phyloP scores from a whole-genome alignment of 2,888 invertebrate genomes.

The Ormyrus labotus region DNA sequence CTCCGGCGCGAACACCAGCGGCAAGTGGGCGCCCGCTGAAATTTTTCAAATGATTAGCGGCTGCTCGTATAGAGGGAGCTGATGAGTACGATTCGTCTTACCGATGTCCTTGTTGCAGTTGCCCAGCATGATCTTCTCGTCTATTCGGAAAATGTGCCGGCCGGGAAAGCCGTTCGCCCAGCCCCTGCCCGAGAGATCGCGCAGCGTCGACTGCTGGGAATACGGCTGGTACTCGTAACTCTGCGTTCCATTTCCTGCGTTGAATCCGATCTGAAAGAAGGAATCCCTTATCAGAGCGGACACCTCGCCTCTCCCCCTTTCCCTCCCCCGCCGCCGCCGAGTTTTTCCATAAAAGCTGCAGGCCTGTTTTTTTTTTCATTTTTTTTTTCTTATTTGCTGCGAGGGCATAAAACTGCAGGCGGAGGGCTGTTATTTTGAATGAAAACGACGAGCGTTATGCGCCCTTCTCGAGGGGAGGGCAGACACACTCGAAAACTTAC shows the following conservation, averaged over 20 bases:
- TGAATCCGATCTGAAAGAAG: constrained; percentile 89
- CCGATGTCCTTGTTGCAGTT: constrained; percentile 94
- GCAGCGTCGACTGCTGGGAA: constrained; percentile 89
- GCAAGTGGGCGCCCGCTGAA: constrained; percentile 87
- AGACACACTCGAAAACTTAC: too few species aligned
- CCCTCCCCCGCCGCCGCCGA: not conserved
- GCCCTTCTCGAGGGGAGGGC: too few species aligned
- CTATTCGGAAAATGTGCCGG: constrained; percentile 95
- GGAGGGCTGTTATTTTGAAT: constrained; percentile 7
- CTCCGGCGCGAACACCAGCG: constrained; percentile 93
- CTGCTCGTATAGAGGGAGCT: too few species aligned
- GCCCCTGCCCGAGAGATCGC: constrained; percentile 89
- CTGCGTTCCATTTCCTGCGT: constrained; percentile 95
- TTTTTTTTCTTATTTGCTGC: constrained; percentile 6
- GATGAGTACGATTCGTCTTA: constrained; percentile 68
- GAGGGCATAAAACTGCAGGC: constrained; percentile 1
- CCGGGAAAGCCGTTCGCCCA: constrained; percentile 93
- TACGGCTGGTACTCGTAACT: constrained; percentile 93
- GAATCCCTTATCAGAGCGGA: not conserved
- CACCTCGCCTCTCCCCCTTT: not conserved
- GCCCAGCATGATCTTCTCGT: constrained; percentile 94
- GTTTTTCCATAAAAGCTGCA: constrained; percentile 6
- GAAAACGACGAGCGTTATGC: too few species aligned
- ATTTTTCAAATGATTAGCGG: not conserved
- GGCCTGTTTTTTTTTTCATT: not conserved